Evolutionary conservation across 2,113 vertebrate genomes (phyloP), one percentile per base, ranked within the genome.

Genomic region (Eulemur macaco): DNA sequence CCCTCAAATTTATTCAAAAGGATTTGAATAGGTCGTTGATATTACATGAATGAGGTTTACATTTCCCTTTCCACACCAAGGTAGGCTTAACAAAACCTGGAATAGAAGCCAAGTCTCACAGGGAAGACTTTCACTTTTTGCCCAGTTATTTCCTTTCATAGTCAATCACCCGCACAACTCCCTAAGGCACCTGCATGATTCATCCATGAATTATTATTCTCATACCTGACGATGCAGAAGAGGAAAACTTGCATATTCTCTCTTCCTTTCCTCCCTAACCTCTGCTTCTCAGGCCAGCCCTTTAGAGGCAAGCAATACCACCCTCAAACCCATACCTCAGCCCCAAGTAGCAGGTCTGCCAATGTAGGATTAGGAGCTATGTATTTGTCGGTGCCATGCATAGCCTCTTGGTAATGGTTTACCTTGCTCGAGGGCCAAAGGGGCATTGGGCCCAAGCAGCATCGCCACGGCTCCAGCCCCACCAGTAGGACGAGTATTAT

Each of bases 391-490:
- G 8, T 10, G 2, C 23, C 4, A 0, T 3, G 11, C n/a, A 23
- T 37, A 68, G 11, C 37, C 34, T 74, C 47, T 68, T 17, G 6
- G 4, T 14, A 29, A 0, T 0, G 5, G 77, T 78, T 85, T 58
- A 13, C 99, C 99, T 99, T 98, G 98, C 94, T 99, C 98, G 29
- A 99, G 97, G 37, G 97, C 97, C 94, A 99, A 97, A 0, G 99
- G 99, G n/a, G 99, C 98, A 0, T 99, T 91, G 37, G 99, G 99
- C 37, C 99, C 99, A 52, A 99, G 97, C 96, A 99, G 98, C 99
- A 99, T 99, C 6, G 99, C 99, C 0, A 99, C 97, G 2, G 99
- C 99, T 7, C 99, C 99, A 0, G 99, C 99, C 0, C 99, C 98
- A 11, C 99, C 99, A 0, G 98, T 99, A 78, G 98, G 98, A 23